Percentiles rank a stretch among this genome's conserved stretches.
Conservation (phyloP, 2,797 vertebrate genomes). For the Enteromius viviparus region DNA sequence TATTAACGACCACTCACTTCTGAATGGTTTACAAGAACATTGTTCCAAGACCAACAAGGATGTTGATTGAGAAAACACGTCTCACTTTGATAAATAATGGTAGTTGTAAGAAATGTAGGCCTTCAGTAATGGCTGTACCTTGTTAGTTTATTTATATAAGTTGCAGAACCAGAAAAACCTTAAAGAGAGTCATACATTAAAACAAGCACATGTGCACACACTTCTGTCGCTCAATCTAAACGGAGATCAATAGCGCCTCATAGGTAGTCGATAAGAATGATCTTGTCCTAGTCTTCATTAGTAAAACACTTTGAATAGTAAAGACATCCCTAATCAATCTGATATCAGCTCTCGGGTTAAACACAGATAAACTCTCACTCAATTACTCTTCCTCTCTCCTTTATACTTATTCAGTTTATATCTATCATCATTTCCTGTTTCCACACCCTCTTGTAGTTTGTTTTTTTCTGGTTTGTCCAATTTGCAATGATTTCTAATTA, state of each 20-base stretch:
- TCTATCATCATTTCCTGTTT: constrained; percentile 24
- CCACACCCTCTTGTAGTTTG: constrained; percentile 51
- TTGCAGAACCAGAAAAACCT: neutral
- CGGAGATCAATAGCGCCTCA: constrained; percentile 87
- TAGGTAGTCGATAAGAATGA: constrained; percentile 92
- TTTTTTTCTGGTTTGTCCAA: constrained; percentile 56
- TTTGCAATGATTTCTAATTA: constrained; percentile 45
- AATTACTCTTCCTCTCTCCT: constrained; percentile 3
- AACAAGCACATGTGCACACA: neutral
- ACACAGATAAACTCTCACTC: constrained; percentile 79
- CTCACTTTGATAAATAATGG: neutral
- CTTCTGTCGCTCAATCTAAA: neutral
- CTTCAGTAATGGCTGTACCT: neutral
- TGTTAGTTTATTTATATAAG: constrained; percentile 8
- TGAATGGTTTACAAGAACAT: constrained; percentile 6
- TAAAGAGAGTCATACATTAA: constrained; percentile 21
- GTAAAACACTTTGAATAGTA: constrained; percentile 96
- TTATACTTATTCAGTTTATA: constrained; percentile 11
- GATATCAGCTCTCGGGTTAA: constrained; percentile 79
- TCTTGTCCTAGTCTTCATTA: constrained; percentile 95
- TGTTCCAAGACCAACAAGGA: constrained; percentile 26
- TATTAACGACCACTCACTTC: neutral
- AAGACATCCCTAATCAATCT: constrained; percentile 92
- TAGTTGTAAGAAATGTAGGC: neutral
- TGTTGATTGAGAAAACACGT: constrained; percentile 10